Conservation (phyloP, 2,113 vertebrate species). For the Athene noctua region DNA sequence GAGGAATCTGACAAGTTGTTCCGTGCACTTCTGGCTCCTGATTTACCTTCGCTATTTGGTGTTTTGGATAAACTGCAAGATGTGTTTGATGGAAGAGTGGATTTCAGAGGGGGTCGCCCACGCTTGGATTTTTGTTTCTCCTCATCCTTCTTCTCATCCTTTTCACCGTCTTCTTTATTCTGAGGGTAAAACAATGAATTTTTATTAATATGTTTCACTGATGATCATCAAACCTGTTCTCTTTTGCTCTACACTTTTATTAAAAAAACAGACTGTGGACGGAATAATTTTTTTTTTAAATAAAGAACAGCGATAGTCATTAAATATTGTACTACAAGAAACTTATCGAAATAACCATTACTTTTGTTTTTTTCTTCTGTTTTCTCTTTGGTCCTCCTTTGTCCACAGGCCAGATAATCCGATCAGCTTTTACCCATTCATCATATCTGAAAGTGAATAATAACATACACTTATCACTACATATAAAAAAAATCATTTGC, state of each 20-base stretch:
- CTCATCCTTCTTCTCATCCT: slow-evolving; percentile 84
- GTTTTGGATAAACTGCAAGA: slow-evolving; percentile 81
- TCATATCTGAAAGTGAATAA: slow-evolving; percentile 83
- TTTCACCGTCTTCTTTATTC: slow-evolving; percentile 90
- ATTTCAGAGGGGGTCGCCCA: slow-evolving; percentile 89
- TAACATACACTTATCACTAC: neutral
- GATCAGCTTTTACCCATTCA: slow-evolving; percentile 98
- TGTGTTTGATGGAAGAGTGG: slow-evolving; percentile 77
- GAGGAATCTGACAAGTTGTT: slow-evolving; percentile 62
- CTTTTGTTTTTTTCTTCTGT: slow-evolving; percentile 92
- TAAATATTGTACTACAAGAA: neutral
- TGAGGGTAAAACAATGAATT: slow-evolving; percentile 25
- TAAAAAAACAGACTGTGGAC: neutral
- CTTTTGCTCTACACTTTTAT: neutral
- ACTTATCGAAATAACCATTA: slow-evolving; percentile 54
- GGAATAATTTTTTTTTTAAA: neutral
- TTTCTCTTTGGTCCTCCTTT: slow-evolving; percentile 92
- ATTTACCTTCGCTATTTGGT: slow-evolving; percentile 80
- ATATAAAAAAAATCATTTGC: neutral
- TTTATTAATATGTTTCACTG: neutral
- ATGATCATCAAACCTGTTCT: neutral
- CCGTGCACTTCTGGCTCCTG: slow-evolving; percentile 68
- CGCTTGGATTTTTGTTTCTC: slow-evolving; percentile 85
- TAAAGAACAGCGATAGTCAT: neutral
- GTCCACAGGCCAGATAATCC: slow-evolving; percentile 96